A percentile compares a stretch with the other conserved stretches of the same genome.
These are phyloP conservation scores for Channallabes apus DNA, from an alignment of 2,797 vertebrate genomes.

Conservation along the genomic window DNA sequence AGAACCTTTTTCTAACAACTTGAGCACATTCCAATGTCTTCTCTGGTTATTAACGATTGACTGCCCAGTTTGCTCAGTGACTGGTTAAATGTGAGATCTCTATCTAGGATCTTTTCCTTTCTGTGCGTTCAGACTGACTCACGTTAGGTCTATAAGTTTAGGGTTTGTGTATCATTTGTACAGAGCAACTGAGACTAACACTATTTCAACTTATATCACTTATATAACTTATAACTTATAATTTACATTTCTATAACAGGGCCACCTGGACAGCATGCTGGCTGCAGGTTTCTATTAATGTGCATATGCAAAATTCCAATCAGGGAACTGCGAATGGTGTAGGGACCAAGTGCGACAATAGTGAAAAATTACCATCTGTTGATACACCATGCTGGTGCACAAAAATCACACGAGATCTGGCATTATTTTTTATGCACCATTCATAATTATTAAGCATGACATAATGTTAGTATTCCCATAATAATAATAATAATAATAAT, in stretches of 20 bases:
- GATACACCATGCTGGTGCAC: no score
- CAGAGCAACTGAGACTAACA: not conserved
- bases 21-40: not conserved
- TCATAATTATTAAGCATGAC: no score
- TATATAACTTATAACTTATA: no score
- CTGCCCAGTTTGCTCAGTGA: conserved; percentile 26
- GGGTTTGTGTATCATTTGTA: not conserved
- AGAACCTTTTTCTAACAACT: not conserved
- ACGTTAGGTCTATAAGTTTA: not conserved
- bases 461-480: no score
- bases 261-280: not conserved
- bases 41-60: conserved; percentile 14
- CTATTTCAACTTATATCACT: not conserved
- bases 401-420: no score
- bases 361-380: no score
- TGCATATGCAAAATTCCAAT: no score
- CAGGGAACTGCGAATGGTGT: no score
- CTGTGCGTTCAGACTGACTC: conserved; percentile 28
- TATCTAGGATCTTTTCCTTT: conserved; percentile 28
- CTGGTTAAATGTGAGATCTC: conserved; percentile 34
- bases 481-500: no score
- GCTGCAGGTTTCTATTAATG: not conserved
- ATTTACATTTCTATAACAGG: not conserved
- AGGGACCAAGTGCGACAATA: no score
- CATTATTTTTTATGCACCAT: no score